A percentile compares a stretch with the other conserved stretches of the same genome.
These are phyloP conservation scores for Cherax destructor DNA, from an alignment of 1,140 invertebrate species.

Conservation along the genomic window DNA sequence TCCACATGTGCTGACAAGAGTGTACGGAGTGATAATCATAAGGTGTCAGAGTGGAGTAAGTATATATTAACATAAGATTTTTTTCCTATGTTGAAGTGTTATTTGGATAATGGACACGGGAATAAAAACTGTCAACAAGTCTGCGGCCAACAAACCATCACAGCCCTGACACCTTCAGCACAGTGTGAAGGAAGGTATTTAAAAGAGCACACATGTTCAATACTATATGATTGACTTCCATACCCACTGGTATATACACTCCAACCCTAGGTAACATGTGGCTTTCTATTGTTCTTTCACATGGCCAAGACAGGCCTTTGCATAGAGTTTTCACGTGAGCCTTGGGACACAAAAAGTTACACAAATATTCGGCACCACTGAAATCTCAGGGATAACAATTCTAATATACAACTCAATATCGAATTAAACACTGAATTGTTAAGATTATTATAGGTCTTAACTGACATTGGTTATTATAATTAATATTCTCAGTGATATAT, in stretches of 20 bases:
- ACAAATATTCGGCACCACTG: slow-evolving; percentile 3
- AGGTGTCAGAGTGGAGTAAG: slow-evolving; percentile 12
- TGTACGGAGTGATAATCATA: not conserved
- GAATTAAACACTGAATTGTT: not conserved
- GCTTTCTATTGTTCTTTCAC: not conserved
- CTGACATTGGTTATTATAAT: slow-evolving; percentile 7
- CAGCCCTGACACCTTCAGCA: slow-evolving; percentile 47
- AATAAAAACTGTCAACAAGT: slow-evolving; percentile 27
- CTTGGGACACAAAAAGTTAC: slow-evolving; percentile 4
- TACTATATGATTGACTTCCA: slow-evolving; percentile 28
- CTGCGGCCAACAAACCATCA: slow-evolving; percentile 34
- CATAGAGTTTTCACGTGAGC: slow-evolving; percentile 35
- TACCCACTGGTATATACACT: slow-evolving; percentile 20
- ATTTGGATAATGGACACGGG: slow-evolving; percentile 6
- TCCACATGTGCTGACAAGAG: slow-evolving; percentile 13
- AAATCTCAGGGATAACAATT: slow-evolving; percentile 13
- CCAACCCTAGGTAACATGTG: slow-evolving; percentile 23
- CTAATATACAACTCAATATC: not conserved
- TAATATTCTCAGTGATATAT: not conserved
- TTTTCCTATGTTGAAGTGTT: not conserved
- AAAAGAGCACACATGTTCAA: slow-evolving; percentile 39
- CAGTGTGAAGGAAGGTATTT: slow-evolving; percentile 32
- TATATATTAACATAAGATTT: not conserved
- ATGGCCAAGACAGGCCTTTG: slow-evolving; percentile 19
- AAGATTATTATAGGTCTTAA: not conserved